These are phyloP conservation scores for Gambusia affinis DNA, from an alignment of 2,113 vertebrate species.

Conservation along the genomic window DNA sequence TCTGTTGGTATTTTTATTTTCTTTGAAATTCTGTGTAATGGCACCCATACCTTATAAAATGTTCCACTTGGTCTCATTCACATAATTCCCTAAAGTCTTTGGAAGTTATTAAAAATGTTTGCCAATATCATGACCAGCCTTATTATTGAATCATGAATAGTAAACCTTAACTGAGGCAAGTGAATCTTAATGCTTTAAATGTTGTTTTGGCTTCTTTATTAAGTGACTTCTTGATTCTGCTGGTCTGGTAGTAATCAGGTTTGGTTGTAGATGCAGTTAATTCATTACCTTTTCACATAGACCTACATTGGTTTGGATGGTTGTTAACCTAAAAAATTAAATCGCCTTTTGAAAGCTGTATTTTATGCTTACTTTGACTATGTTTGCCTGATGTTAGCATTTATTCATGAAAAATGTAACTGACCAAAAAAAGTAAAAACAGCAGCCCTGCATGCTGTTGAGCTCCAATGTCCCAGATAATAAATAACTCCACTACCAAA, in stretches of 20 bases:
- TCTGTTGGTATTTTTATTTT: too few species aligned
- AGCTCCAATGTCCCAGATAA: neutral
- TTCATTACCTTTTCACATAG: neutral
- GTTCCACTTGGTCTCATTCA: neutral
- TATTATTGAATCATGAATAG: neutral
- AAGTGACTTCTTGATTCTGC: neutral
- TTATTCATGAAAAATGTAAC: neutral
- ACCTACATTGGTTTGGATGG: neutral
- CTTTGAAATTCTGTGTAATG: too few species aligned
- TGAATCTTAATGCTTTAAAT: neutral
- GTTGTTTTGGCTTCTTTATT: neutral
- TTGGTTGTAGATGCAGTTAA: neutral
- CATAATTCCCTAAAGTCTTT: neutral
- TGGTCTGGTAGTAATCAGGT: neutral
- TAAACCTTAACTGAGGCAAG: neutral
- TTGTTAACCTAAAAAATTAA: neutral
- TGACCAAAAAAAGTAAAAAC: too few species aligned
- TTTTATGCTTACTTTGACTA: neutral
- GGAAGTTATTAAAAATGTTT: neutral
- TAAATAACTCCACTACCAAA: neutral
- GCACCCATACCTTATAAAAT: too few species aligned
- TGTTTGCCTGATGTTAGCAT: neutral
- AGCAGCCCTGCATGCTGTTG: neutral
- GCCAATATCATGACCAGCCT: neutral
- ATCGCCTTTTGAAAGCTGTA: neutral